Evolutionary conservation across 2,888 invertebrate species (phyloP), one percentile per base, ranked within the genome.

Genomic region (Nysson spinosus): DNA sequence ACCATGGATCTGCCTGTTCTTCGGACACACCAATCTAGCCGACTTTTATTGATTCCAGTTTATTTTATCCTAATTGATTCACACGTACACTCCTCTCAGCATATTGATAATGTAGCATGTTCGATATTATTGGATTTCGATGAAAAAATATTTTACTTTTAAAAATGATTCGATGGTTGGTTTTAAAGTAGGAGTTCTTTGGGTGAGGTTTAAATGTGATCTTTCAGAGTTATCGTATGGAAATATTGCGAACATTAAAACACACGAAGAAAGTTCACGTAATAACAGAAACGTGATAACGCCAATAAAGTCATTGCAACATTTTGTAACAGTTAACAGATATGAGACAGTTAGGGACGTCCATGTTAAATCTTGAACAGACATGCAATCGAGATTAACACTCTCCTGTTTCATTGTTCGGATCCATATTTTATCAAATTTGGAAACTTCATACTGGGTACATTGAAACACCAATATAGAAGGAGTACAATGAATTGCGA

Each of bases 1-100:
- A 92, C 93, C 84, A 86, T 87, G 70, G 83, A 83, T 85, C 85
- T 86, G 84, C 81, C 86, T 87, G 85, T 85, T 83, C 85, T 85
- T 85, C 81, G 83, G 82, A 83, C 82, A 85, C 84, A 84, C 74
- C 82, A 84, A 85, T 86, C 85, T 83, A 84, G 65, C 83, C 84
- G 85, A 86, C 86, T 86, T 85, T 83, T 69, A 47, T 65, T 32
- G 28, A 50, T 47, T 39, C 47, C 47, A 44, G 42, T 17, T 19
- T 12, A 9, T 4, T 9, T 34, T 34, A 44, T 39, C 35, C 51
- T 37, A 17, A 16, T 51, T 16, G 2, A 17, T 7, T 28, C 11
- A n/a, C 17, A 6, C n/a, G 11, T 17, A 4, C 35, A 24, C 5
- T 22, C n/a, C 20, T 1, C 22, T n/a, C n/a, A n/a, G n/a, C n/a